Conservation (phyloP, 2,797 vertebrate genomes). For the Adrianichthys oophorus region DNA sequence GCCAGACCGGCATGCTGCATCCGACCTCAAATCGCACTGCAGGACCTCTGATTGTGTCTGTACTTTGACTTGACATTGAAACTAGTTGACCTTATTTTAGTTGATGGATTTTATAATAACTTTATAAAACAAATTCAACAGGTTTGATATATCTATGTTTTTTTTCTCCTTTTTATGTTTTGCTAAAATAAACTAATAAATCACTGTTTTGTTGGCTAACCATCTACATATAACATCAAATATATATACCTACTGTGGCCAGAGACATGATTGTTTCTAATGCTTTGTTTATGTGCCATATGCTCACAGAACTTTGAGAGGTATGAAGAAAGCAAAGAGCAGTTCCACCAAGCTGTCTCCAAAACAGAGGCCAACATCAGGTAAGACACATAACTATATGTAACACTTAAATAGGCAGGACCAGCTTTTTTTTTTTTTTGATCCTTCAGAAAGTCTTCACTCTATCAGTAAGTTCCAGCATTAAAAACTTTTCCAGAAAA, state of each 20-base stretch:
- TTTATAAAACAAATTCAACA: too few relatives aligned
- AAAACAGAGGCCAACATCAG: slow-evolving; percentile 60
- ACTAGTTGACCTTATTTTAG: too few relatives aligned
- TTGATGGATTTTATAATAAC: too few relatives aligned
- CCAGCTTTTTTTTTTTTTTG: background rate
- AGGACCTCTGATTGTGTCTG: too few relatives aligned
- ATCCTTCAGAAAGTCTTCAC: background rate
- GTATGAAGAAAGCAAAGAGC: slow-evolving; percentile 63
- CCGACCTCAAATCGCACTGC: too few relatives aligned
- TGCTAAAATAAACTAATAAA: too few relatives aligned
- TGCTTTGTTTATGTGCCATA: slow-evolving; percentile 8
- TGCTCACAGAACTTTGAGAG: slow-evolving; percentile 61
- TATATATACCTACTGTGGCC: background rate
- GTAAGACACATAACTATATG: slow-evolving; percentile 40
- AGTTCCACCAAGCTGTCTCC: slow-evolving; percentile 68
- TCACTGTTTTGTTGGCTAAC: too few relatives aligned
- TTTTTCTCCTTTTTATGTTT: too few relatives aligned
- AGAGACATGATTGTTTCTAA: slow-evolving; percentile 4
- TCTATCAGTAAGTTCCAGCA: background rate
- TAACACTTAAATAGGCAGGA: background rate
- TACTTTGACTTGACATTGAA: too few relatives aligned
- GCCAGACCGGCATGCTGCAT: too few relatives aligned
- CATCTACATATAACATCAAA: too few relatives aligned
- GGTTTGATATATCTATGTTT: too few relatives aligned
- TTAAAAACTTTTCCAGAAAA: background rate